Conservation (phyloP, 2,888 invertebrate species). For the Artemia sp. region DNA sequence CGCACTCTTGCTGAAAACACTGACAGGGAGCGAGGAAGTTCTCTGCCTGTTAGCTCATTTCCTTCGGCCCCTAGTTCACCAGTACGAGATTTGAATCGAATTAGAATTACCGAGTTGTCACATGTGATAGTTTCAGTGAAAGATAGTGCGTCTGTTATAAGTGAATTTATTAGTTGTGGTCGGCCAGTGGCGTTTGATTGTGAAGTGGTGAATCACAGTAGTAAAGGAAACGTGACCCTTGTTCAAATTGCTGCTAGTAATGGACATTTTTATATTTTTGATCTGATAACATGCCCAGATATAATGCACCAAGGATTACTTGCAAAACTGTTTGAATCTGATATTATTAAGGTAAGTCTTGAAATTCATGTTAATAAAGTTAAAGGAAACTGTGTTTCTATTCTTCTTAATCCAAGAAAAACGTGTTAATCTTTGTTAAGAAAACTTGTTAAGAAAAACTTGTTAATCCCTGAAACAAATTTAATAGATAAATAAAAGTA, state of each 20-base stretch:
- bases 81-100: conserved; percentile 21
- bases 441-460: no score
- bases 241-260: conserved; percentile 52
- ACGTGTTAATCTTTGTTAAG: no score
- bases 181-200: conserved; percentile 62
- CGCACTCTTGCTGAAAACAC: conserved; percentile 76
- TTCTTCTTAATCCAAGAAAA: no score
- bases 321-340: conserved; percentile 57
- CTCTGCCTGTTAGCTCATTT: conserved; percentile 18
- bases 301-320: conserved; percentile 61
- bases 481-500: no score
- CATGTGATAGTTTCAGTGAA: conserved; percentile 59
- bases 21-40: conserved; percentile 37
- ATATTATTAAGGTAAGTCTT: conserved; percentile 52
- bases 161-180: conserved; percentile 30
- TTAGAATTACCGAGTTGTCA: conserved; percentile 48
- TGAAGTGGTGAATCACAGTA: conserved; percentile 78
- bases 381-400: no score
- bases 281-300: conserved; percentile 63
- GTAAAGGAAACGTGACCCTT: conserved; percentile 69
- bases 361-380: no score
- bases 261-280: conserved; percentile 70
- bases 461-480: no score
- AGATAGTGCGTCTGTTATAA: conserved; percentile 52
- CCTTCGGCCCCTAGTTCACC: conserved; percentile 21